Evolutionary conservation across 2,888 invertebrate species (phyloP), one percentile per base, ranked within the genome.

Genomic region (Papilio gigon): DNA sequence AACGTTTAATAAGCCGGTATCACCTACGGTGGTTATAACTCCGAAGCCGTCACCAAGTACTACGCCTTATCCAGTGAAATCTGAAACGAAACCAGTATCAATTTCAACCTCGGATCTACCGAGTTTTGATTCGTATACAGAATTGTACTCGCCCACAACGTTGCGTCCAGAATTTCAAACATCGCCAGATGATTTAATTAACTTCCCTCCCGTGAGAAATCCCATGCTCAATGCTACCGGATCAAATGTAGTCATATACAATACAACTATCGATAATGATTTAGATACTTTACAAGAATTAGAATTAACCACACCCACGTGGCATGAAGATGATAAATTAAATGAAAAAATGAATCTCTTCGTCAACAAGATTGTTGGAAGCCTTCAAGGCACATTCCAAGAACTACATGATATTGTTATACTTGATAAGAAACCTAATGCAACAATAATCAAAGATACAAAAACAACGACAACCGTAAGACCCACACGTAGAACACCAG

Each of bases 181-280:
- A 0, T 94, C 94, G 0, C 93, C 94, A 0, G 95, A 96, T 77
- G 95, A 96, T 71, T 86, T 94, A 25, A 94, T 95, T 40, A 96
- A 96, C 76, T 97, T 97, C 88, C 97, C 97, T 17, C 97, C 97
- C 0, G 97, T 97, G 0, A 93, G 97, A 59, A 96, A 97, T 83
- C 97, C 97, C 0, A 95, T 96, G 87, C 87, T 96, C 0, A 97
- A 97, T 72, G 94, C 94, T 76, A 95, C 95, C 0, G 91, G 93
- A 0, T 91, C 93, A 0, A 90, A 93, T 27, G 85, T 93, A 9
- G 89, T 87, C 0, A 74, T 89, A 0, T 93, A 82, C 62, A 93
- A 93, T 59, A 88, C 92, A 4, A 92, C 90, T 27, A 86, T 93
- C 73, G 93, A 93, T 1, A 93, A 93, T 59, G 93, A 92, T 59